These are phyloP conservation scores for Quadriops clusia DNA, from an alignment of 2,888 invertebrate species.

Conservation along the genomic window DNA sequence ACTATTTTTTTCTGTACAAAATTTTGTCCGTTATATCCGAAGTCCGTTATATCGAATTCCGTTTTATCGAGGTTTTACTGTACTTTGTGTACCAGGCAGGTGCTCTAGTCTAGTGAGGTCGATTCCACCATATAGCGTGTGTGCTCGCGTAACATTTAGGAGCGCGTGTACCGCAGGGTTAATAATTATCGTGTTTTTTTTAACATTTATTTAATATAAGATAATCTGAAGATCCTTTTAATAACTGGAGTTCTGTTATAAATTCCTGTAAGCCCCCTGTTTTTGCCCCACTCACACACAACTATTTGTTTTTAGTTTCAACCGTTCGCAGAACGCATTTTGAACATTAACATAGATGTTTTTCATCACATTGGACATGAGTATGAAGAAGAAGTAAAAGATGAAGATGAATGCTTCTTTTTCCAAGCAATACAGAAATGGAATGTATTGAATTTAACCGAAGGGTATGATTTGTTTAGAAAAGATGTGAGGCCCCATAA, in stretches of 20 bases:
- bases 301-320: slow-evolving; percentile 63
- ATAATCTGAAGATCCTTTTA: slow-evolving; percentile 9
- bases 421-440: slow-evolving; percentile 76
- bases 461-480: slow-evolving; percentile 66
- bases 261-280: slow-evolving; percentile 4
- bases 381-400: slow-evolving; percentile 53
- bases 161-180: too few relatives aligned
- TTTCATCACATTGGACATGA: slow-evolving; percentile 72
- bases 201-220: too few relatives aligned
- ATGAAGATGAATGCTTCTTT: slow-evolving; percentile 64
- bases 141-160: too few relatives aligned
- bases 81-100: too few relatives aligned
- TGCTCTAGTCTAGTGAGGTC: too few relatives aligned
- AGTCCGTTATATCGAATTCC: too few relatives aligned
- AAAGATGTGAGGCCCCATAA: slow-evolving; percentile 52
- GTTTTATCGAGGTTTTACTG: too few relatives aligned
- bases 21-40: too few relatives aligned
- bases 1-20: too few relatives aligned
- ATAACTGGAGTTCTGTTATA: slow-evolving; percentile 5
- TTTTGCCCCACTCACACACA: too few relatives aligned
- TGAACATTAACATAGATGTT: slow-evolving; percentile 76
- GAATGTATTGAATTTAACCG: slow-evolving; percentile 76
- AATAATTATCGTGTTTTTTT: too few relatives aligned
- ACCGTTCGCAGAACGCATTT: slow-evolving; percentile 77
- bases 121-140: too few relatives aligned